These are phyloP conservation scores for Cryptomyrus ogoouensis DNA, from an alignment of 2,113 vertebrate genomes.

Conservation along the genomic window DNA sequence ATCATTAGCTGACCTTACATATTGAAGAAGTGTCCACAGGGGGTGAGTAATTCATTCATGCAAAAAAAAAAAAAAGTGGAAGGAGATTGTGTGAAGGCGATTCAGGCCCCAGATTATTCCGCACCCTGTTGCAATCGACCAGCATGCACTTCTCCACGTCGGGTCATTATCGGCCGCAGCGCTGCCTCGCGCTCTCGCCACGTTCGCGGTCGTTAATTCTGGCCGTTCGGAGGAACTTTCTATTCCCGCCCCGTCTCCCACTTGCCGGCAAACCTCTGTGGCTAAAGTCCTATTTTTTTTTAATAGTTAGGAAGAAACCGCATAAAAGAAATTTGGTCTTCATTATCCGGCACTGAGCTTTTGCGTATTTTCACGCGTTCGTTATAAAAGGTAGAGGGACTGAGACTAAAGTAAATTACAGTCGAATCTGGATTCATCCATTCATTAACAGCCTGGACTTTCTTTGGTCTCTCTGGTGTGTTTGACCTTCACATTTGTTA, in stretches of 20 bases:
- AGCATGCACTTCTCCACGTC: background rate
- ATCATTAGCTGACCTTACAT: conserved; percentile 65
- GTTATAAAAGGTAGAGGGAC: background rate
- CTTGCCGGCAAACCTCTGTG: background rate
- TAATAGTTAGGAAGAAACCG: background rate
- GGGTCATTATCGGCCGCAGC: background rate
- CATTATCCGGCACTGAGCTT: background rate
- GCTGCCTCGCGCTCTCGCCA: background rate
- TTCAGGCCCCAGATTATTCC: background rate
- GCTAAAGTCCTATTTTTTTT: background rate
- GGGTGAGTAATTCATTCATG: conserved; percentile 17
- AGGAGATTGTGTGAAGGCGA: background rate
- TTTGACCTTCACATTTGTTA: background rate
- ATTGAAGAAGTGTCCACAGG: conserved; percentile 45
- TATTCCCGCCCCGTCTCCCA: background rate
- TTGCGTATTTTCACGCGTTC: background rate
- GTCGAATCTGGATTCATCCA: background rate
- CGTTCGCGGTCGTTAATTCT: background rate
- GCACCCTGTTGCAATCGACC: background rate
- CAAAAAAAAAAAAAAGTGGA: conserved; percentile 4
- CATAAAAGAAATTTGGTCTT: background rate
- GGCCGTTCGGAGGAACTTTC: background rate
- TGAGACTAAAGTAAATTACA: background rate
- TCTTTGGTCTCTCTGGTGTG: background rate
- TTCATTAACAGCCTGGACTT: background rate